Percentiles rank a stretch among this genome's conserved stretches.
Conservation (phyloP, 2,888 invertebrate species). For the Rhogogaster chlorosoma region DNA sequence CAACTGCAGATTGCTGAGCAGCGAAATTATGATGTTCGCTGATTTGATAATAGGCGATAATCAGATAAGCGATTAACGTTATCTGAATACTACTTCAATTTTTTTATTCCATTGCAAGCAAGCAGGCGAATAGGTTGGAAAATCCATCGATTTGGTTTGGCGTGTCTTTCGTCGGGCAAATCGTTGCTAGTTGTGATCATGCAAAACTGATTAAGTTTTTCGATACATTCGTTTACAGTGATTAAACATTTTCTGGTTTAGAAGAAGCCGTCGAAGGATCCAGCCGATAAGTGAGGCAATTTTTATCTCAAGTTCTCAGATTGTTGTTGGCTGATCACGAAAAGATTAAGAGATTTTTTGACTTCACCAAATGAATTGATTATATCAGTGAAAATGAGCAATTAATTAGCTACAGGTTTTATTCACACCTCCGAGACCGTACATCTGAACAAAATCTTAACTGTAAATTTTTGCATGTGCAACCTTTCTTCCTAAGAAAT, state of each 20-base stretch:
- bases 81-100: conserved; percentile 9
- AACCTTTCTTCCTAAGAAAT: background rate
- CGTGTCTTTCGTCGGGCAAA: background rate
- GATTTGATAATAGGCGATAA: conserved; percentile 38
- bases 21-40: conserved; percentile 11
- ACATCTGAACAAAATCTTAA: background rate
- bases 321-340: background rate
- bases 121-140: too few relatives aligned
- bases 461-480: too few relatives aligned
- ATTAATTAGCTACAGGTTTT: background rate
- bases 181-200: background rate
- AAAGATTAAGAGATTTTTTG: background rate
- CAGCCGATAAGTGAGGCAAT: background rate
- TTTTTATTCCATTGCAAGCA: background rate
- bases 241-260: background rate
- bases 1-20: conserved; percentile 18
- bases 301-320: background rate
- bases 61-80: conserved; percentile 24
- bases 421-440: background rate
- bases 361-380: background rate
- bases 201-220: background rate
- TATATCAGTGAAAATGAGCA: background rate
- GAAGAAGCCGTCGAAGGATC: background rate
- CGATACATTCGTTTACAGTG: background rate
- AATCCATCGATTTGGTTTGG: background rate